These are phyloP conservation scores for Meghimatium bilineatum DNA, from an alignment of 2,888 invertebrate genomes.

Conservation along the genomic window DNA sequence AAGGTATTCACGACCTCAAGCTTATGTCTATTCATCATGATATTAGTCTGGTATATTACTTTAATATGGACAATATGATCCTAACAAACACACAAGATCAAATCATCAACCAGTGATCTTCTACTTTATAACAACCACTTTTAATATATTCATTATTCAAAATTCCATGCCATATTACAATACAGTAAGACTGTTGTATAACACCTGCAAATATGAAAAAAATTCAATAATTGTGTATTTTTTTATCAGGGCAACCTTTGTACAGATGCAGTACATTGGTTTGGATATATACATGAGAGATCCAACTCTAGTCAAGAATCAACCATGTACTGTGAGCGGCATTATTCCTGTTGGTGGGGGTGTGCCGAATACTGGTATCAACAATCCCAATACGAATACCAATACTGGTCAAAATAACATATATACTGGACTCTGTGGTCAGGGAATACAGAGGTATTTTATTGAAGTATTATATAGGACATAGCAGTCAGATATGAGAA, in stretches of 20 bases:
- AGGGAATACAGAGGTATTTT: slow-evolving; percentile 34
- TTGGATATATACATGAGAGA: slow-evolving; percentile 47
- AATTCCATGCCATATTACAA: too few relatives aligned
- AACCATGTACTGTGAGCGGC: slow-evolving; percentile 30
- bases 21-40: too few relatives aligned
- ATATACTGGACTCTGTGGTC: slow-evolving; percentile 31
- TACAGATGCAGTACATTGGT: slow-evolving; percentile 37
- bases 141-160: too few relatives aligned
- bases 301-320: slow-evolving; percentile 31
- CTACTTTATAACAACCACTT: too few relatives aligned
- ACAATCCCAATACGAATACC: slow-evolving; percentile 14
- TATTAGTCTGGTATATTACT: too few relatives aligned
- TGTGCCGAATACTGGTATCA: neutral
- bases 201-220: too few relatives aligned
- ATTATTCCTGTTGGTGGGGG: neutral
- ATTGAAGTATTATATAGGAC: neutral
- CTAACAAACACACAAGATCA: too few relatives aligned
- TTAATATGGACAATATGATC: too few relatives aligned
- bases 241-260: slow-evolving; percentile 24
- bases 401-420: neutral
- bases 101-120: too few relatives aligned
- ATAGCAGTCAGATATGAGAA: neutral
- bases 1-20: too few relatives aligned
- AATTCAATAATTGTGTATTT: neutral
- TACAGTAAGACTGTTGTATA: too few relatives aligned